Evolutionary conservation across 2,113 vertebrate genomes (phyloP).

Genomic region (Passer domesticus): DNA sequence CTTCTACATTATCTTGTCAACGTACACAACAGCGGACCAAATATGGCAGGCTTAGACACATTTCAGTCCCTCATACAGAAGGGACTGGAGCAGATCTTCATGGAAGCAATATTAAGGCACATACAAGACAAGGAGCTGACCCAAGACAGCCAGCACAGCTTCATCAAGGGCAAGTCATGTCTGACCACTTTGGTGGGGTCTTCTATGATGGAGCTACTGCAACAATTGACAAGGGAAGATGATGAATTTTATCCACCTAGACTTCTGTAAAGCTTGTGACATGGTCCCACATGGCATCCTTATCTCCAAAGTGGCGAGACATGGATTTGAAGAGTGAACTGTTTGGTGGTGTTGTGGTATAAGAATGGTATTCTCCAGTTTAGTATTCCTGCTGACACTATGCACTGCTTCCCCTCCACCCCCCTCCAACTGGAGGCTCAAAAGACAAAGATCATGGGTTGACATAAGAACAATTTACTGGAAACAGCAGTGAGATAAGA

Average conservation of each 20-base stretch:
- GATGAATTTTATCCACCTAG: background rate
- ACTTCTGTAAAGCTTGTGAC: background rate
- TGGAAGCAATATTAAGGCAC: background rate
- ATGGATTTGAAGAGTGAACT: background rate
- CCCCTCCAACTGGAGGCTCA: background rate
- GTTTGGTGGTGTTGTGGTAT: background rate
- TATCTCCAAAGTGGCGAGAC: background rate
- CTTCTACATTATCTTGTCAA: background rate
- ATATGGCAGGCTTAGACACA: background rate
- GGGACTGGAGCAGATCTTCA: background rate
- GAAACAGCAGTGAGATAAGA: background rate
- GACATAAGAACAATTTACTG: background rate
- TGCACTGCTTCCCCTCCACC: accelerated
- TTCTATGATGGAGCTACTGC: background rate
- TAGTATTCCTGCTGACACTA: background rate
- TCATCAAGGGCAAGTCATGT: background rate
- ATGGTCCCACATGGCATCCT: background rate
- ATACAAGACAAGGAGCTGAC: background rate
- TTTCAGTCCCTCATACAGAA: background rate
- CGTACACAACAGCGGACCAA: accelerated
- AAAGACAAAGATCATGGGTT: background rate
- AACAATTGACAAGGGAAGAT: background rate
- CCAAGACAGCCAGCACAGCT: background rate
- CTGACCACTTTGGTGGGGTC: background rate
- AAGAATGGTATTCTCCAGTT: background rate